Base-by-base conservation (phyloP, 2,888 invertebrate genomes). In the Dasysyrphus tricinctus region DNA sequence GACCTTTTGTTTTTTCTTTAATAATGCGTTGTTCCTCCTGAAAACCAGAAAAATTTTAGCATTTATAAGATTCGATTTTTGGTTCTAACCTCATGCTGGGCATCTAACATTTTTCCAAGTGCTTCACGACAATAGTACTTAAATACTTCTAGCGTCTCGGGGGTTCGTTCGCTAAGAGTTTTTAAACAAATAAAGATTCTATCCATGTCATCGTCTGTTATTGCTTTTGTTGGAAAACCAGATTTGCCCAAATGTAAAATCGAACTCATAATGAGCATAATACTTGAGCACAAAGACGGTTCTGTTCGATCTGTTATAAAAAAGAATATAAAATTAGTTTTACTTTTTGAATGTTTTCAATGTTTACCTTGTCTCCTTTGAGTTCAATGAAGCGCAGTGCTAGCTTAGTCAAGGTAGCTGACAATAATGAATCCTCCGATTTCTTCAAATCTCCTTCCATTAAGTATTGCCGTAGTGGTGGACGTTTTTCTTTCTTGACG, bases 131-230 rank as follows among this genome's bases (percentile, higher is more conserved):
- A 98, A 87, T 95, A 94, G 73, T 93, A 93, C 73, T 95, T 95
- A 11, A 96, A 98, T 65, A 96, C 95, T 54, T 95, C 94, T 12
- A 95, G 94, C 73, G 97, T 94, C 81, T 95, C 92, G 0, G 94
- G 94, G 5, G 96, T 95, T 11, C 95, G 94, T 81, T 95, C 95
- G 49, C 96, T 95, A 14, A 97, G 93, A 0, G 96, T 96, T 84
- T 95, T 94, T 88, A 98, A 93, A 90, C 97, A 97, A 88, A 97
- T 94, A 67, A 97, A 95, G 78, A 98, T 95, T 91, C 98, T 96
- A 92, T 99, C 98, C 44, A 95, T 93, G 93, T 99, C 98, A 91
- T 99, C 99, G 89, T 98, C 97, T n/a, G 98, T 99, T 89, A 99
- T 97, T 0, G 96, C 95, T 92, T 96, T 96, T 0, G 93, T 91